These are phyloP conservation scores for Carassius gibelio DNA, from an alignment of 2,113 vertebrate species.

Conservation along the genomic window DNA sequence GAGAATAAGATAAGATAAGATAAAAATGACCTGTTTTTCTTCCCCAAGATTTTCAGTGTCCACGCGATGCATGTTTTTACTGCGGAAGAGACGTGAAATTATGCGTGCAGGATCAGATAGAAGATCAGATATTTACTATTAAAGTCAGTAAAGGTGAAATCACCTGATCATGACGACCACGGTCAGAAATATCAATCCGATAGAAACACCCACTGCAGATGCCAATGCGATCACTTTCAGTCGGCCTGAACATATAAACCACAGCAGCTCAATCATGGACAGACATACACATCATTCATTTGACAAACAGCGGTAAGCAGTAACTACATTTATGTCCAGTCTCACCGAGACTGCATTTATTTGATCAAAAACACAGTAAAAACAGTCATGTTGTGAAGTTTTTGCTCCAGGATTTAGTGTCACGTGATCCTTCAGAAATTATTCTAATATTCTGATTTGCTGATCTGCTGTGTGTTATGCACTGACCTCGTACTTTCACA, in stretches of 20 bases:
- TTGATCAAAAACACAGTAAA: background rate
- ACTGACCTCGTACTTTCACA: conserved; percentile 74
- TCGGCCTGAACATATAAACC: conserved; percentile 64
- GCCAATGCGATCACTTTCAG: conserved; percentile 78
- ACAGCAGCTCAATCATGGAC: background rate
- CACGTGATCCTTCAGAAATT: background rate
- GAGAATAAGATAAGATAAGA: background rate
- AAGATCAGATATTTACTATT: background rate
- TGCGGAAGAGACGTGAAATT: conserved; percentile 44
- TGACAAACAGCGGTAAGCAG: background rate
- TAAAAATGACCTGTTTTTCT: conserved; percentile 66
- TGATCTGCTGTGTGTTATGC: background rate
- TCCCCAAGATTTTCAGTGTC: conserved; percentile 67
- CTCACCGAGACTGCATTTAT: background rate
- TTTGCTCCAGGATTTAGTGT: background rate
- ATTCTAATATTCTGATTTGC: background rate
- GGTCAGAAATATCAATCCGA: conserved; percentile 77
- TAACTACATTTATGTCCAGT: background rate
- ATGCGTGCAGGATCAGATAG: background rate
- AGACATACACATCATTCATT: background rate
- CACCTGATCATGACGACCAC: conserved; percentile 81
- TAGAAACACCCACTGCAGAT: conserved; percentile 77
- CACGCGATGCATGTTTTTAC: conserved; percentile 80
- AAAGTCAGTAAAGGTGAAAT: background rate
- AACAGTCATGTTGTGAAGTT: background rate